Conservation (phyloP, 2,888 invertebrate genomes). For the Dicycla oo region DNA sequence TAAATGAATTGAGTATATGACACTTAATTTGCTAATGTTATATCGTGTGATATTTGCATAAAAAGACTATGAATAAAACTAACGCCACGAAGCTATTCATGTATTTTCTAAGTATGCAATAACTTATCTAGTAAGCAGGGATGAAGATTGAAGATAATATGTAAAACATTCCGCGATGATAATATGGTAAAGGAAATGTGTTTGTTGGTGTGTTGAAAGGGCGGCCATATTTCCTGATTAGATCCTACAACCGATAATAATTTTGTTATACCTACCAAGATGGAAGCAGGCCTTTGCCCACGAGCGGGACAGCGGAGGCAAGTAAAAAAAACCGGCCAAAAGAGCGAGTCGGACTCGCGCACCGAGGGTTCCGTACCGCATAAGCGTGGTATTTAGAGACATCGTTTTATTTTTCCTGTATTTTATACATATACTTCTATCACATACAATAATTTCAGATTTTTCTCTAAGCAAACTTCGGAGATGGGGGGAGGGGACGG, state of each 20-base stretch:
- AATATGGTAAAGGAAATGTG: constrained; percentile 30
- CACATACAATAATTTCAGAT: no score
- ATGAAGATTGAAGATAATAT: constrained; percentile 48
- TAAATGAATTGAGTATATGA: constrained; percentile 39
- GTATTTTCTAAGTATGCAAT: constrained; percentile 34
- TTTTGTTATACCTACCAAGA: constrained; percentile 5
- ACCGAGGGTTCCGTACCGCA: no score
- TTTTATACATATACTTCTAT: no score
- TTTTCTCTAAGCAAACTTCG: no score
- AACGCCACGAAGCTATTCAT: constrained; percentile 23
- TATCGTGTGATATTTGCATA: constrained; percentile 49
- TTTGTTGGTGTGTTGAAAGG: constrained; percentile 30
- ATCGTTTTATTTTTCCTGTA: no score
- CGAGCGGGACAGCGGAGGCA: not conserved
- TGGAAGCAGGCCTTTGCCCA: not conserved
- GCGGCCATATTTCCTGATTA: constrained; percentile 18
- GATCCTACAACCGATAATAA: not conserved
- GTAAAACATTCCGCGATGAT: constrained; percentile 39
- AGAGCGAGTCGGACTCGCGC: no score
- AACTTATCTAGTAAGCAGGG: constrained; percentile 40
- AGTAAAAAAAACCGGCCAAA: not conserved
- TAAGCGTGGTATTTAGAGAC: no score
- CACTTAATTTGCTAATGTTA: constrained; percentile 47
- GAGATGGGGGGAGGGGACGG: no score
- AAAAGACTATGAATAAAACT: constrained; percentile 46